phyloP scores from a whole-genome alignment of 2,888 invertebrate genomes.

The Plutella xylostella region DNA sequence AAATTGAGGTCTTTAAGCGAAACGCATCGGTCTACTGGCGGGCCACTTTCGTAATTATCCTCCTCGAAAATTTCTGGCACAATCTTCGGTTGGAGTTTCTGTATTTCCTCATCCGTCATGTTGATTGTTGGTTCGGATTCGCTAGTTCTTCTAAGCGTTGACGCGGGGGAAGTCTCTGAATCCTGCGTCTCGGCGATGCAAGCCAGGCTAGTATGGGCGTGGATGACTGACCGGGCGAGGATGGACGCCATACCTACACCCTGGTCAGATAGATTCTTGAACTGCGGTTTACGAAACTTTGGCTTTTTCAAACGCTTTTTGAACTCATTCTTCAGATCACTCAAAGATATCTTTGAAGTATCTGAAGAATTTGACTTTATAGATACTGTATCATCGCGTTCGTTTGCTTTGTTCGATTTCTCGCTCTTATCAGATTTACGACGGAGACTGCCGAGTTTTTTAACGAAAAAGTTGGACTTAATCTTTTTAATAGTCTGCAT shows the following conservation, averaged over 20 bases:
- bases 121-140: constrained; percentile 51
- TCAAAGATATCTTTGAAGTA: constrained; percentile 50
- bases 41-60: background rate
- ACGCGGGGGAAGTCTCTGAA: constrained; percentile 51
- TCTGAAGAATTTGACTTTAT: constrained; percentile 64
- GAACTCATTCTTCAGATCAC: constrained; percentile 51
- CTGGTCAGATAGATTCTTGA: constrained; percentile 46
- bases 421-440: constrained; percentile 59
- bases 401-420: constrained; percentile 22
- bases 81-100: constrained; percentile 16
- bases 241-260: constrained; percentile 75
- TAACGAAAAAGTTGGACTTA: constrained; percentile 70
- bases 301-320: constrained; percentile 40
- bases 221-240: constrained; percentile 73
- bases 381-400: constrained; percentile 57
- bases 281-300: constrained; percentile 29
- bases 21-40: too few species aligned
- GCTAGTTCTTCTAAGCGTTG: constrained; percentile 46
- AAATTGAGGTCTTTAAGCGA: too few species aligned
- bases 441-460: constrained; percentile 72
- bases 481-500: constrained; percentile 71
- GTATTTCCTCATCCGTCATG: constrained; percentile 37
- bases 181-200: constrained; percentile 69
- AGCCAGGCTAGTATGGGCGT: constrained; percentile 68
- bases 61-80: background rate